Base-by-base conservation (phyloP, 2,797 vertebrate genomes). In the Acipenser transmontanus region DNA sequence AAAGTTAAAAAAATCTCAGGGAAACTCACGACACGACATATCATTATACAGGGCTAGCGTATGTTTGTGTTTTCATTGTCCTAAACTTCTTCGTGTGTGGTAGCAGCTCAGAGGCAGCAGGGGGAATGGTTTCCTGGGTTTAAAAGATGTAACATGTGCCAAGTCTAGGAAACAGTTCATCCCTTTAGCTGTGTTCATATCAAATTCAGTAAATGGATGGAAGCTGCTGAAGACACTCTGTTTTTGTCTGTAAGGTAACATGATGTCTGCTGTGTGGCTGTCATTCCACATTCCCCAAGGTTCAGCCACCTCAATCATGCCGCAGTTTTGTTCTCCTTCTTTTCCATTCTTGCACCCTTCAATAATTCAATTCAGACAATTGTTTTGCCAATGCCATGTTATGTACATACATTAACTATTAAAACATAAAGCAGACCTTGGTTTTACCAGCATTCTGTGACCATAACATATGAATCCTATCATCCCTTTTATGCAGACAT, bases 281-380 rank as follows among this genome's bases (percentile, higher is more conserved):
- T 17, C 47, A 60, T 17, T 57, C 65, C 65, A 66, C 50, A 68
- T 48, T 54, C 48, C 61, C 61, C 50, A 59, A 13, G 34, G 66
- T 20, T 47, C 8, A 60, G 48, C 59, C 17, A 10, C 60, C 17
- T 50, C 59, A 50, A 47, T 51, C 47, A 61, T 13, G 12, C 57
- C 2, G 12, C 50, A 7, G 14, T 67, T 62, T 54, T 47, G 47
- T 34, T 56, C 49, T 51, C n/a, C 48, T 61, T 34, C 54, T 60
- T 48, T 67, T 17, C n/a, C 59, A n/a, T 34, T 50, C 50, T 50
- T 61, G 51, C 20, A 56, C 17, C 49, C 47, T 10, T 11, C 13
- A 11, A 66, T 70, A 70, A 70, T 67, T 70, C 47, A 64, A 66
- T 65, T 51, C 69, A 60, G 65, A 49, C 65, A 11, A 6, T 48